phyloP scores from a whole-genome alignment of 2,113 vertebrate genomes.

The Ophthalmolycus amberensis region DNA sequence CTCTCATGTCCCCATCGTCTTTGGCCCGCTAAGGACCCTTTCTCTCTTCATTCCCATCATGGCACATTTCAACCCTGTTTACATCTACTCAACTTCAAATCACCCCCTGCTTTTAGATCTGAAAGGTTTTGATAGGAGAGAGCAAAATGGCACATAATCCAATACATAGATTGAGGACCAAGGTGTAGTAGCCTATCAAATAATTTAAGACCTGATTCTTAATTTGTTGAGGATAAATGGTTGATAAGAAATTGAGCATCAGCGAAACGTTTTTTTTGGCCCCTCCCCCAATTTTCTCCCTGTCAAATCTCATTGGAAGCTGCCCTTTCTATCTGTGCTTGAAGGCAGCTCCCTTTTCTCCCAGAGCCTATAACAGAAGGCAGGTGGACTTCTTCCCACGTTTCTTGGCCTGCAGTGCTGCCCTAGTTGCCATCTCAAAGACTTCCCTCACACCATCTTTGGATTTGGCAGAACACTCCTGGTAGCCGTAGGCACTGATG shows the following conservation, averaged over 20 bases:
- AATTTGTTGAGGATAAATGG: constrained; percentile 49
- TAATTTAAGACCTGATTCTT: constrained; percentile 49
- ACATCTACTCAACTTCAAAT: constrained; percentile 48
- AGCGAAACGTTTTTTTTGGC: constrained; percentile 30
- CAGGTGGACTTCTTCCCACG: constrained; percentile 78
- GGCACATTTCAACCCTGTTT: constrained; percentile 61
- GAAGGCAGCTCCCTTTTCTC: constrained; percentile 46
- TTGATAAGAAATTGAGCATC: constrained; percentile 68
- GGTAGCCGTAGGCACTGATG: constrained; percentile 84
- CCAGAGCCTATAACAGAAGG: constrained; percentile 77
- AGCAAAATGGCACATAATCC: constrained; percentile 60
- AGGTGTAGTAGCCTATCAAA: constrained; percentile 52
- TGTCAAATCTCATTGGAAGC: constrained; percentile 55
- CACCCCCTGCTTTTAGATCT: constrained; percentile 34
- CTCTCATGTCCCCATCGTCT: constrained; percentile 52
- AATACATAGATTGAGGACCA: constrained; percentile 49
- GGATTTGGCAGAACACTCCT: constrained; percentile 87
- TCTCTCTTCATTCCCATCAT: constrained; percentile 57
- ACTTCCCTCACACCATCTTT: constrained; percentile 85
- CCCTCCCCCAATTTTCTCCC: constrained; percentile 48
- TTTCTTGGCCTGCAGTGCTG: constrained; percentile 84
- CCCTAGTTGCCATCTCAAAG: constrained; percentile 84
- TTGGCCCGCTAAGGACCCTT: constrained; percentile 68
- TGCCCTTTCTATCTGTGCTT: constrained; percentile 58
- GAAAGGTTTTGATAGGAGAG: constrained; percentile 46